Percentiles rank a stretch among this genome's conserved stretches.
Evolutionary conservation across 2,888 invertebrate genomes (phyloP).

Genomic region (Ceratothoa steindachneri): DNA sequence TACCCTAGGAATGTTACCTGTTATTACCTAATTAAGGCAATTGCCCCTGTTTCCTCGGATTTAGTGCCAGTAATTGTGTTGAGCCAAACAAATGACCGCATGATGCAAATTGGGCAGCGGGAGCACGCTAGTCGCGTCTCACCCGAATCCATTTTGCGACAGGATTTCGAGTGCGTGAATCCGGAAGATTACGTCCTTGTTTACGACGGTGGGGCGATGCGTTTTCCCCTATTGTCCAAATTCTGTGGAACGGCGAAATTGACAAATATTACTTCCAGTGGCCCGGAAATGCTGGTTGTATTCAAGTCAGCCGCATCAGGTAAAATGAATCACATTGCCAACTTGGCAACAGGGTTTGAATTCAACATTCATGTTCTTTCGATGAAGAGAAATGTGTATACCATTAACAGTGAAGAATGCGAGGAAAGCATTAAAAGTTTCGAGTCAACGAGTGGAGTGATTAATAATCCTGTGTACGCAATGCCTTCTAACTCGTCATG

Average conservation of each 20-base stretch:
- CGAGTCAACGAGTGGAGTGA: slow-evolving; percentile 67
- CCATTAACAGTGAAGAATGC: slow-evolving; percentile 55
- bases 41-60: slow-evolving; percentile 22
- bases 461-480: slow-evolving; percentile 72
- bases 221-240: slow-evolving; percentile 31
- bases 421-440: slow-evolving; percentile 72
- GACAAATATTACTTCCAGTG: slow-evolving; percentile 72
- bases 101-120: slow-evolving; percentile 39
- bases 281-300: slow-evolving; percentile 71
- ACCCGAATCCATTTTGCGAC: slow-evolving; percentile 31
- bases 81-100: slow-evolving; percentile 38
- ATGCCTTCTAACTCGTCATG: slow-evolving; percentile 77
- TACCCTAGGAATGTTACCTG: slow-evolving; percentile 77
- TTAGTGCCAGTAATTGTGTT: slow-evolving; percentile 30
- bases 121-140: slow-evolving; percentile 29
- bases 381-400: slow-evolving; percentile 29
- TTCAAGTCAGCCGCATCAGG: slow-evolving; percentile 77
- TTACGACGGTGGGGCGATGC: slow-evolving; percentile 44
- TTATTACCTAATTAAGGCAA: slow-evolving; percentile 43
- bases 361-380: slow-evolving; percentile 68
- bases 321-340: slow-evolving; percentile 60
- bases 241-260: slow-evolving; percentile 51
- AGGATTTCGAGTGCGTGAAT: slow-evolving; percentile 27
- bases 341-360: slow-evolving; percentile 73
- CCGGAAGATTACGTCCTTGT: slow-evolving; percentile 41